Base-by-base conservation (phyloP, 2,888 invertebrate genomes). In the Heliconius ismenius region DNA sequence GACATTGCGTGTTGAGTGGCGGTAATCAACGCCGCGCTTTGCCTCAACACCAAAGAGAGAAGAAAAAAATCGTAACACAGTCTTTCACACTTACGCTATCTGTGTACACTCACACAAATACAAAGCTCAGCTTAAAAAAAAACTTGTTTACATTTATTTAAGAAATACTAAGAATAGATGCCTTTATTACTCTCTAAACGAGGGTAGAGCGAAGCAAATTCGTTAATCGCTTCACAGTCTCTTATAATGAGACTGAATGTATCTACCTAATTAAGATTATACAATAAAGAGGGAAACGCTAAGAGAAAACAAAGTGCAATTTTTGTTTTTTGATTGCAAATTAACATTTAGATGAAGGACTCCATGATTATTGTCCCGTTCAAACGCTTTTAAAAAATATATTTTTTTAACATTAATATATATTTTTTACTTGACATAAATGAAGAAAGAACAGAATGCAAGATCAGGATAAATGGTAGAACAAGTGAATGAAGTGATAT, bases 181-280 rank as follows among this genome's bases (percentile, higher is more conserved):
- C 39, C 9, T 68, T 67, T 74, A 60, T 62, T 68, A 43, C 43
- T 60, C 63, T 43, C 32, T 43, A 69, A 75, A 70, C 49, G 63
- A 63, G 54, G 63, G 36, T 43, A 60, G 15, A 49, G 63, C 1
- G 63, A 36, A 43, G 68, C 39, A 68, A 74, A 75, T 69, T 75
- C 49, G 62, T 32, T 75, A 63, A 75, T 75, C 64, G 75, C 63
- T 43, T 75, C 68, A 64, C 69, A 69, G 54, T 21, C 63, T 63
- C 54, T 70, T 36, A 54, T 75, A 75, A 75, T 54, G 64, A 70
- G 54, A 24, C 70, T 70, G 70, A 75, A 63, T 75, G 63, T 75
- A 75, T 62, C 60, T 39, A 49, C n/a, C 70, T 70, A 75, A 75
- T 70, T 75, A 63, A 70, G 64, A 70, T 75, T 70, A 64, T 43